Percentiles rank a stretch among this genome's conserved stretches.
phyloP scores from a whole-genome alignment of 1,140 invertebrate species.

The Aporrectodea caliginosa region DNA sequence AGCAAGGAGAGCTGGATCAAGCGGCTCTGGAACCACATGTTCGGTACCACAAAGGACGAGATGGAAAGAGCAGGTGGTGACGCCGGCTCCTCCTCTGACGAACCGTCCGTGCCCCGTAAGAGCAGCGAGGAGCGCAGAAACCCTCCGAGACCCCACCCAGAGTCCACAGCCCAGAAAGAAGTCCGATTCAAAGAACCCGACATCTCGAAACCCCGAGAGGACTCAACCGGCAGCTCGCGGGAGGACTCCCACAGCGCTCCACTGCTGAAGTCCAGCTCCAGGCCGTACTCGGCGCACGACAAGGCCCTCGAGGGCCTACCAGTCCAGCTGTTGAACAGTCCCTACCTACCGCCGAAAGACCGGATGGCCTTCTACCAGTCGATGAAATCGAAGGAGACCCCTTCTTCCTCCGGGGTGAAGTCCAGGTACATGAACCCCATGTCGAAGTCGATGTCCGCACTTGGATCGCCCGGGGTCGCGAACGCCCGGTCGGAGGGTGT shows the following conservation, averaged over 20 bases:
- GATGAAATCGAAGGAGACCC: not conserved
- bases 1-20: slow-evolving; percentile 29
- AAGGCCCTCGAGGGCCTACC: slow-evolving; percentile 1
- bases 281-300: not conserved
- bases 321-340: slow-evolving; percentile 27
- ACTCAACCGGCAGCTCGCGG: not conserved
- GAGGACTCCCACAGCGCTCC: not conserved
- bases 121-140: not conserved
- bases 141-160: not conserved
- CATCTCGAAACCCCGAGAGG: not conserved
- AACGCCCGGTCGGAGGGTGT: too few relatives aligned
- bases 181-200: not conserved
- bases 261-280: not conserved
- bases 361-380: not conserved
- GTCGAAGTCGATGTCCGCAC: not conserved
- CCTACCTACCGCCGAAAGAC: slow-evolving; percentile 21
- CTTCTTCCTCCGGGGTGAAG: not conserved
- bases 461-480: too few relatives aligned
- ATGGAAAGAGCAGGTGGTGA: not conserved
- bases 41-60: slow-evolving; percentile 5
- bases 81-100: not conserved
- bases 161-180: too few relatives aligned
- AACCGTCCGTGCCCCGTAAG: not conserved
- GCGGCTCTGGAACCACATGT: slow-evolving; percentile 31
- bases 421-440: not conserved